Conservation (phyloP, 2,797 vertebrate species). For the Prionace glauca region DNA sequence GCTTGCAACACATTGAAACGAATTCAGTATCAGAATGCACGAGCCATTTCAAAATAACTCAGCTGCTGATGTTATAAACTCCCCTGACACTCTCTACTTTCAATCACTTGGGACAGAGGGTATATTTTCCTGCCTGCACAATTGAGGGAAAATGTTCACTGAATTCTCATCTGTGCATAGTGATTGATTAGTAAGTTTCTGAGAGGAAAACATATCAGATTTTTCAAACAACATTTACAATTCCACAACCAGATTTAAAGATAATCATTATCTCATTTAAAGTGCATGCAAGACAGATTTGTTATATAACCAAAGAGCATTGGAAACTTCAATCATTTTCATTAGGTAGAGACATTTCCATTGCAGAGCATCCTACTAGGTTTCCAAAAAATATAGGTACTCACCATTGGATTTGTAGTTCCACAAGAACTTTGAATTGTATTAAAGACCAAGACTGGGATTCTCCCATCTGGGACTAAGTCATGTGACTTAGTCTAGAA, state of each 20-base stretch:
- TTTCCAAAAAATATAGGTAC: not conserved
- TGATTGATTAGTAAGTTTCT: not conserved
- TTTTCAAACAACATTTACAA: not conserved
- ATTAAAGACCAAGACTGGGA: not conserved
- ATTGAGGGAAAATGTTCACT: not conserved
- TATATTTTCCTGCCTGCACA: not conserved
- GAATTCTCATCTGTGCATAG: not conserved
- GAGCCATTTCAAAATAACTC: not conserved
- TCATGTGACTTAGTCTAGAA: no score
- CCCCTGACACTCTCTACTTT: not conserved
- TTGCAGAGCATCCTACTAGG: not conserved
- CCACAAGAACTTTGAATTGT: not conserved
- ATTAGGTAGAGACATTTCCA: not conserved
- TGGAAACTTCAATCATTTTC: not conserved
- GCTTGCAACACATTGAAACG: not conserved
- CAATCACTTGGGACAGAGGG: not conserved
- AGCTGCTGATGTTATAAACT: not conserved
- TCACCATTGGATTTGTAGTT: not conserved
- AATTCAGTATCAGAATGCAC: not conserved
- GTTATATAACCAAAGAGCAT: not conserved
- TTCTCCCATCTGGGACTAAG: not conserved
- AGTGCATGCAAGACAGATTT: not conserved
- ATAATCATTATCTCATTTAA: not conserved
- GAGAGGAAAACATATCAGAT: not conserved
- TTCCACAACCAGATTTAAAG: not conserved